These are phyloP conservation scores for Drosophila robusta DNA, from an alignment of 2,888 invertebrate genomes.

Conservation along the genomic window DNA sequence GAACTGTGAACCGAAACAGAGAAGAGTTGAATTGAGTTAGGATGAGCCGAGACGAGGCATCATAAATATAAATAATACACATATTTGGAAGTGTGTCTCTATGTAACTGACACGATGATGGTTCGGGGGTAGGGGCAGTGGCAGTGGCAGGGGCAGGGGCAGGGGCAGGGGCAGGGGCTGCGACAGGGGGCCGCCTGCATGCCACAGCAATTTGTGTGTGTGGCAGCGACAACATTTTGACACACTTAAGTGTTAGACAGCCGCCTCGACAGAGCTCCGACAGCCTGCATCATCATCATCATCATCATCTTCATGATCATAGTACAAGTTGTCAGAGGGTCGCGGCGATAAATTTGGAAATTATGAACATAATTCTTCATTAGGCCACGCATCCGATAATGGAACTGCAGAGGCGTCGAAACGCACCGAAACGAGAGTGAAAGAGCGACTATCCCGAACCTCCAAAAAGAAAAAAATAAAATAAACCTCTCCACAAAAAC, in stretches of 20 bases:
- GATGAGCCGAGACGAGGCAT: slow-evolving; percentile 40
- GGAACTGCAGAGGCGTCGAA: slow-evolving; percentile 56
- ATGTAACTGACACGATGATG: slow-evolving; percentile 66
- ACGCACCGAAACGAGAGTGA: slow-evolving; percentile 47
- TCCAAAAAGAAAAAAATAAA: not conserved
- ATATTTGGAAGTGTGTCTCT: slow-evolving; percentile 36
- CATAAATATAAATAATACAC: slow-evolving; percentile 56
- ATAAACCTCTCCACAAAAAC: slow-evolving; percentile 11
- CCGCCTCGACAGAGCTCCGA: slow-evolving; percentile 20
- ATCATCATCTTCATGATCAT: slow-evolving; percentile 25
- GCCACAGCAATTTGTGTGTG: slow-evolving; percentile 66
- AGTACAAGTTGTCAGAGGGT: slow-evolving; percentile 52
- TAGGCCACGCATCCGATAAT: slow-evolving; percentile 74
- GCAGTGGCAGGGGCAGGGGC: not conserved
- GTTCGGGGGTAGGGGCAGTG: not conserved
- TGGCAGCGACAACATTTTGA: slow-evolving; percentile 76
- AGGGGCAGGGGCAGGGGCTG: slow-evolving; percentile 1
- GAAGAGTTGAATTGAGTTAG: slow-evolving; percentile 19
- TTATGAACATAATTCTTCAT: slow-evolving; percentile 82
- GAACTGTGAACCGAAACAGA: slow-evolving; percentile 69
- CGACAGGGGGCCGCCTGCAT: slow-evolving; percentile 55
- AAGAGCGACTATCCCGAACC: slow-evolving; percentile 9
- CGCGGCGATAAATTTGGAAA: slow-evolving; percentile 77
- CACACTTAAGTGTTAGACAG: slow-evolving; percentile 79
- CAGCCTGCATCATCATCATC: slow-evolving; percentile 66